Percentiles rank a stretch among this genome's conserved stretches.
These are phyloP conservation scores for Channallabes apus DNA, from an alignment of 2,797 vertebrate genomes.

Conservation along the genomic window DNA sequence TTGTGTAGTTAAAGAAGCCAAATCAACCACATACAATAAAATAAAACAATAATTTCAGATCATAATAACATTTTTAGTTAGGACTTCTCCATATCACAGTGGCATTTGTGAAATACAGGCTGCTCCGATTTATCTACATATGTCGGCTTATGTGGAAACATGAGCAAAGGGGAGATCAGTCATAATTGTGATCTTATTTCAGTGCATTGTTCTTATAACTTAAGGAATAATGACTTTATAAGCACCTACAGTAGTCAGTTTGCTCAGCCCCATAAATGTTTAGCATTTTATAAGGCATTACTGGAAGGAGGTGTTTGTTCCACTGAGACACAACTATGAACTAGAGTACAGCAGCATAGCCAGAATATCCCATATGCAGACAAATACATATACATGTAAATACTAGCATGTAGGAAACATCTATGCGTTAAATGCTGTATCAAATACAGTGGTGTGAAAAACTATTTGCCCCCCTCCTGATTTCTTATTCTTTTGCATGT, in stretches of 20 bases:
- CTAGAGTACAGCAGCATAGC: conserved; percentile 24
- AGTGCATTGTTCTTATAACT: conserved; percentile 49
- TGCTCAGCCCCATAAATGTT: conserved; percentile 46
- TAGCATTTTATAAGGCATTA: conserved; percentile 48
- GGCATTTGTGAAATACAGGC: conserved; percentile 2
- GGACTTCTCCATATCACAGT: conserved; percentile 17
- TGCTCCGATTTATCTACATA: conserved; percentile 47
- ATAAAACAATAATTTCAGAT: conserved; percentile 46
- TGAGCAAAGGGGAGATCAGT: conserved; percentile 49
- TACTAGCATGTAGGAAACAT: conserved; percentile 8
- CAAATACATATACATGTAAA: too few species aligned
- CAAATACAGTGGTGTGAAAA: too few species aligned
- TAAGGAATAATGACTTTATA: conserved; percentile 54
- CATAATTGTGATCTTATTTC: conserved; percentile 53
- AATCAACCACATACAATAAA: conserved; percentile 48
- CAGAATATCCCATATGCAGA: conserved; percentile 28
- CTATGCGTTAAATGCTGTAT: neutral
- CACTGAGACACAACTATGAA: conserved; percentile 49
- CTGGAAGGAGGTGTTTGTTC: conserved; percentile 52
- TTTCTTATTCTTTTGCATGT: too few species aligned
- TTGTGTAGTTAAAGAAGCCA: conserved; percentile 39
- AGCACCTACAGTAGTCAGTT: conserved; percentile 43
- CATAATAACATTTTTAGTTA: conserved; percentile 52
- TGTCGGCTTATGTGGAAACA: conserved; percentile 45
- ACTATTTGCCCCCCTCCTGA: too few species aligned